These are phyloP conservation scores for Nicator chloris DNA, from an alignment of 2,113 vertebrate genomes.

Conservation along the genomic window DNA sequence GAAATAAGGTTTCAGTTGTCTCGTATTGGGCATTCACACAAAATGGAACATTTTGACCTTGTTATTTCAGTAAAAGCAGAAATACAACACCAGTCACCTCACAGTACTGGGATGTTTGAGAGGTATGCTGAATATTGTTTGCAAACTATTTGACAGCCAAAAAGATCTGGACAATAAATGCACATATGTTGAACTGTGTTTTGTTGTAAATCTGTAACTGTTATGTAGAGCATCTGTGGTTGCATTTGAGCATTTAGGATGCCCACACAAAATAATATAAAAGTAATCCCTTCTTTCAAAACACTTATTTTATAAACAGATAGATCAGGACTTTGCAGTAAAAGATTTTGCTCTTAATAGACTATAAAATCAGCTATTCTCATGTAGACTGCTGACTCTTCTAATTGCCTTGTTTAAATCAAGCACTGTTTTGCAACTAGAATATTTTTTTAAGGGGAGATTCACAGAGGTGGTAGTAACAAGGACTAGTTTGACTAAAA, in stretches of 20 bases:
- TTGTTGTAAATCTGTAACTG: background rate
- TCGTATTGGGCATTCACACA: background rate
- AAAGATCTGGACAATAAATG: background rate
- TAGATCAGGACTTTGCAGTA: background rate
- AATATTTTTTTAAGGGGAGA: background rate
- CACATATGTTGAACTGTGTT: background rate
- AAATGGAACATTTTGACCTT: slow-evolving; percentile 24
- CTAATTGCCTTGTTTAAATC: slow-evolving; percentile 37
- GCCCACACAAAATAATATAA: background rate
- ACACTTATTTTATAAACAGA: background rate
- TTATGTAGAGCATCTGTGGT: background rate
- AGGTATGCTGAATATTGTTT: background rate
- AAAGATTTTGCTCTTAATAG: slow-evolving; percentile 9
- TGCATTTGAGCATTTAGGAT: background rate
- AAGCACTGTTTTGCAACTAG: slow-evolving; percentile 8
- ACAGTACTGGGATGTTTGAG: background rate
- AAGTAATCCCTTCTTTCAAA: background rate
- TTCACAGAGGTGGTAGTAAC: background rate
- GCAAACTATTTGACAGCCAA: background rate
- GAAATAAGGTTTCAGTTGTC: slow-evolving; percentile 10
- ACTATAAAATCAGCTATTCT: background rate
- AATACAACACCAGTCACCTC: background rate
- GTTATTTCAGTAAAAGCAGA: background rate
- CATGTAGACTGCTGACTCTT: background rate
- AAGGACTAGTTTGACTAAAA: background rate